Conservation (phyloP, 2,888 invertebrate species). For the Autographa pulchrina region DNA sequence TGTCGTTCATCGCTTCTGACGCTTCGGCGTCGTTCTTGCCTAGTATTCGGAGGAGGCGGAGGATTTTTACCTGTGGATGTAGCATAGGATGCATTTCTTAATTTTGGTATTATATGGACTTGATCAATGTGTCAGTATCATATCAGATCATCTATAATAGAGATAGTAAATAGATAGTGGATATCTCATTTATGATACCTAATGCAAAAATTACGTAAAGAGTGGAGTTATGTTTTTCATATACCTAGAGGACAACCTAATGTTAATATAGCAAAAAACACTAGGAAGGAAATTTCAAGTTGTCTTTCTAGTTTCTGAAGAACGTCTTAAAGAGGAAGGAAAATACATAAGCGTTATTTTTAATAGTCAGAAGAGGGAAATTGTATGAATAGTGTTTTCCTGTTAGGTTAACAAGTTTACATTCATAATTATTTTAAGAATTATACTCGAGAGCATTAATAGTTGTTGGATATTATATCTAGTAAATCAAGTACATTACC, state of each 20-base stretch:
- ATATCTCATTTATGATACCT: too few relatives aligned
- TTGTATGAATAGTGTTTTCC: background rate
- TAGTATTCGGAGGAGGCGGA: slow-evolving; percentile 97
- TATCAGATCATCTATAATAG: background rate
- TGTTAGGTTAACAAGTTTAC: background rate
- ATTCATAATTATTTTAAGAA: too few relatives aligned
- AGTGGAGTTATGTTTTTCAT: too few relatives aligned
- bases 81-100: background rate
- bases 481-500: slow-evolving; percentile 88
- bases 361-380: background rate
- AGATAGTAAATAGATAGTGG: too few relatives aligned
- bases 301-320: background rate
- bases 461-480: too few relatives aligned
- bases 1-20: slow-evolving; percentile 99
- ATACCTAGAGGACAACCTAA: too few relatives aligned
- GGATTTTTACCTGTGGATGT: slow-evolving; percentile 95
- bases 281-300: background rate
- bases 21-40: slow-evolving; percentile 99
- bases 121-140: background rate
- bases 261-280: background rate
- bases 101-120: background rate
- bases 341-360: background rate
- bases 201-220: too few relatives aligned
- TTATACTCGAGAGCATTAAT: too few relatives aligned
- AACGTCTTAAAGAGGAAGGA: background rate